Evolutionary conservation across 2,888 invertebrate genomes (phyloP).

Genomic region (Melolontha melolontha): DNA sequence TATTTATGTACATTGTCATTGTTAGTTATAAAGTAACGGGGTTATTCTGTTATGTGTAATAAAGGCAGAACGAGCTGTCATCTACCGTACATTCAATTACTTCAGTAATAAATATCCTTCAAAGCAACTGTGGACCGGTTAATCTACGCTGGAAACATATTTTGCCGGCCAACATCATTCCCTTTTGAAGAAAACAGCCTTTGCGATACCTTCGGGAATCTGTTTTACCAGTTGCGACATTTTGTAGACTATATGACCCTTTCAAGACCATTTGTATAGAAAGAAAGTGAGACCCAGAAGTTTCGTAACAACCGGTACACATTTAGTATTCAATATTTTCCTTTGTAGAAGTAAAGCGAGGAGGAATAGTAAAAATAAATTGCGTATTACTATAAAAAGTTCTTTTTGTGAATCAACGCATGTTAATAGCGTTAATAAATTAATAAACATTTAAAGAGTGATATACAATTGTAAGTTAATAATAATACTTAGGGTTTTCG

Average conservation of each 20-base stretch:
- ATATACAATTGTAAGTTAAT: too few relatives aligned
- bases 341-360: not conserved
- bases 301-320: not conserved
- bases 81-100: conserved; percentile 46
- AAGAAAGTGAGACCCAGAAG: not conserved
- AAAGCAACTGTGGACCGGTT: conserved; percentile 45
- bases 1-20: conserved; percentile 20
- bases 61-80: conserved; percentile 43
- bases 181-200: conserved; percentile 44
- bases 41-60: conserved; percentile 12
- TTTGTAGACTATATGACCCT: conserved; percentile 44
- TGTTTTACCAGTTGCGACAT: conserved; percentile 45
- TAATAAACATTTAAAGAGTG: too few relatives aligned
- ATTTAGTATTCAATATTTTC: conserved; percentile 21
- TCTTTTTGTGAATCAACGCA: too few relatives aligned
- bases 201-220: conserved; percentile 45
- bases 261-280: conserved; percentile 40
- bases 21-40: conserved; percentile 10
- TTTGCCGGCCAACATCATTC: conserved; percentile 45
- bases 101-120: conserved; percentile 48
- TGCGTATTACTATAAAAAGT: not conserved
- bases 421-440: too few relatives aligned
- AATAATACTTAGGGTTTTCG: too few relatives aligned
- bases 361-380: conserved; percentile 9
- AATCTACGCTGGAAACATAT: conserved; percentile 46